Evolutionary conservation across 37 sponge, comb jelly and placozoan species (phyloP).

Genomic region (Corticium candelabrum): DNA sequence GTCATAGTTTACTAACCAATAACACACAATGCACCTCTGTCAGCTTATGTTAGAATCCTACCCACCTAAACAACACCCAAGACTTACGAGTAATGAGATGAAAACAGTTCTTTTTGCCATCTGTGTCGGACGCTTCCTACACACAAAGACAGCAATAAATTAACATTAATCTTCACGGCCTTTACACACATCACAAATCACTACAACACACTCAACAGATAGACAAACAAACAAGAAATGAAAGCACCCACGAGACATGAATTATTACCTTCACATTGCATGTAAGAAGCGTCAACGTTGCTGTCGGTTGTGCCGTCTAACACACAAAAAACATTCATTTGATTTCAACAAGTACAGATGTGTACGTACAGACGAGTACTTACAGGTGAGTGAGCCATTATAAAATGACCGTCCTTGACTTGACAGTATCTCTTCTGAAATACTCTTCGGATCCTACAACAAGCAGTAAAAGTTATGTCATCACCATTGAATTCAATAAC

Average conservation of each 20-base stretch:
- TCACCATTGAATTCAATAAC: no score
- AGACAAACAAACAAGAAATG: no score
- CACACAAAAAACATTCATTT: neutral
- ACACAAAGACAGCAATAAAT: neutral
- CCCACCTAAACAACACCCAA: no score
- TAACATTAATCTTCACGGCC: no score
- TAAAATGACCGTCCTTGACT: slow-evolving; percentile 2
- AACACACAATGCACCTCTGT: no score
- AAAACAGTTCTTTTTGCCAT: neutral
- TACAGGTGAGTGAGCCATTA: neutral
- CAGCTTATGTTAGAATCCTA: no score
- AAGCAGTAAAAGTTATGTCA: neutral
- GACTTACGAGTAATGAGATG: neutral
- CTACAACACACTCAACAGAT: no score
- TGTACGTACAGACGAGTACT: neutral
- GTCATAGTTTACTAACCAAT: no score
- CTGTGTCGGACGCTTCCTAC: neutral
- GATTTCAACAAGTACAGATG: neutral
- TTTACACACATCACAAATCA: no score
- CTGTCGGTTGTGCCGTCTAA: neutral
- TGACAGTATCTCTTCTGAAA: slow-evolving; percentile 24
- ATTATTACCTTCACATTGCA: no score
- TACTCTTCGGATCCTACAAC: slow-evolving; percentile 10
- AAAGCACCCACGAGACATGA: no score
- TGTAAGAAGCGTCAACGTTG: no score